These are phyloP conservation scores for Agapornis canus DNA, from an alignment of 2,797 vertebrate species.

Conservation along the genomic window DNA sequence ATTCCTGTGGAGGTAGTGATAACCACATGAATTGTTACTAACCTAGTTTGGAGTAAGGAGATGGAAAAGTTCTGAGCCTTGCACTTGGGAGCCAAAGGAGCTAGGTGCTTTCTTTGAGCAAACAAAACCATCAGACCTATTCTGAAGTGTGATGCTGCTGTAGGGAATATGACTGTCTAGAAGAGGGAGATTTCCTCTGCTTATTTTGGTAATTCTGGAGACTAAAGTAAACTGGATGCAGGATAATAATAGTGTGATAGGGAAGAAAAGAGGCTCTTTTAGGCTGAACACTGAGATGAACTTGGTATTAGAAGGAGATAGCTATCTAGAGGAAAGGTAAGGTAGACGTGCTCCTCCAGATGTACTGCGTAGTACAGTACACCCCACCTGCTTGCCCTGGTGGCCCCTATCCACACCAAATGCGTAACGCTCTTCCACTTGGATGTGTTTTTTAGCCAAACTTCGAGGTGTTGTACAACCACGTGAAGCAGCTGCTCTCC, in stretches of 20 bases:
- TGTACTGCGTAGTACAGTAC: not conserved
- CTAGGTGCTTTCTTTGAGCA: not conserved
- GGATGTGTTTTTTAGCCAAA: conserved; percentile 83
- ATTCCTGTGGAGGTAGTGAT: not conserved
- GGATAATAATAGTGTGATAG: not conserved
- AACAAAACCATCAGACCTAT: not conserved
- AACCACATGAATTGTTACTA: not conserved
- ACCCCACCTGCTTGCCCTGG: not conserved
- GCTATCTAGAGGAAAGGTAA: not conserved
- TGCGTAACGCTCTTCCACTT: not conserved
- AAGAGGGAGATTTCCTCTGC: not conserved
- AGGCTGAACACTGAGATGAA: not conserved
- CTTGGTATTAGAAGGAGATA: not conserved
- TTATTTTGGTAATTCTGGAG: not conserved
- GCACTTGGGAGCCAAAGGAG: not conserved
- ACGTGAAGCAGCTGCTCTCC: conserved; percentile 88
- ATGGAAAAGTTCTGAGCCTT: not conserved
- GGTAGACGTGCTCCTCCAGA: not conserved
- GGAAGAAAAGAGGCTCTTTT: not conserved
- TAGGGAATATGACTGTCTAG: not conserved
- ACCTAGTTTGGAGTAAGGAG: not conserved
- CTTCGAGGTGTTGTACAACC: conserved; percentile 91
- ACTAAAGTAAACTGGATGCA: not conserved
- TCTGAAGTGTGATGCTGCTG: not conserved
- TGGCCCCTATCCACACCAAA: not conserved